Percentiles rank a stretch among this genome's conserved stretches.
Conservation (phyloP, 2,888 invertebrate species). For the Meganola albula region DNA sequence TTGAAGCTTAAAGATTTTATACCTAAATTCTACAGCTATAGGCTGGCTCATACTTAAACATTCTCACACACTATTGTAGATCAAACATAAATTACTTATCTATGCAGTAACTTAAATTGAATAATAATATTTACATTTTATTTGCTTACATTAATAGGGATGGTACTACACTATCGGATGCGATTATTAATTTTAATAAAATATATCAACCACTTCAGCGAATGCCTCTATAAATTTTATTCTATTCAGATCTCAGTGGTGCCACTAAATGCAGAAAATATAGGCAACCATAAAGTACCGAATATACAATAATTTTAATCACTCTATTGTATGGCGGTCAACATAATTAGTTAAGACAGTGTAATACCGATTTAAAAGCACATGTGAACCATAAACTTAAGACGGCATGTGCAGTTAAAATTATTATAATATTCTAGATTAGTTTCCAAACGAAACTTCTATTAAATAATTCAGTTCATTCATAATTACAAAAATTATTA, state of each 20-base stretch:
- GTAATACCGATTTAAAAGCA: slow-evolving; percentile 26
- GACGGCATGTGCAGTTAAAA: slow-evolving; percentile 25
- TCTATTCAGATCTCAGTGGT: too few species aligned
- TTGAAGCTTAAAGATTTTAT: slow-evolving; percentile 14
- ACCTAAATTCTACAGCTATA: slow-evolving; percentile 28
- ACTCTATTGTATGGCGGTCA: too few species aligned
- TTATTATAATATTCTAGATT: slow-evolving; percentile 20
- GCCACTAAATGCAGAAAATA: too few species aligned
- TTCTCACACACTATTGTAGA: slow-evolving; percentile 35
- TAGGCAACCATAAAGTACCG: too few species aligned
- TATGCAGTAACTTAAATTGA: slow-evolving; percentile 35
- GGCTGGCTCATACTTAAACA: slow-evolving; percentile 38
- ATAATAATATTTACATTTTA: slow-evolving; percentile 65
- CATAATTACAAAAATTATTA: slow-evolving; percentile 38
- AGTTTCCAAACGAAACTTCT: slow-evolving; percentile 31
- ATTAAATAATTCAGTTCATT: slow-evolving; percentile 39
- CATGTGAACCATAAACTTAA: slow-evolving; percentile 20
- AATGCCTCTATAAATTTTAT: too few species aligned
- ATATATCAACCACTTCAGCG: too few species aligned
- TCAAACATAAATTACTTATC: slow-evolving; percentile 57
- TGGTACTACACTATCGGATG: slow-evolving; percentile 23
- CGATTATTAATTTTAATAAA: too few species aligned
- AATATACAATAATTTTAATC: too few species aligned
- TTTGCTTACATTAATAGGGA: slow-evolving; percentile 21
- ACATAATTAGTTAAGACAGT: too few species aligned